These are phyloP conservation scores for Lacanobia wlatinum DNA, from an alignment of 2,888 invertebrate genomes.

Conservation along the genomic window DNA sequence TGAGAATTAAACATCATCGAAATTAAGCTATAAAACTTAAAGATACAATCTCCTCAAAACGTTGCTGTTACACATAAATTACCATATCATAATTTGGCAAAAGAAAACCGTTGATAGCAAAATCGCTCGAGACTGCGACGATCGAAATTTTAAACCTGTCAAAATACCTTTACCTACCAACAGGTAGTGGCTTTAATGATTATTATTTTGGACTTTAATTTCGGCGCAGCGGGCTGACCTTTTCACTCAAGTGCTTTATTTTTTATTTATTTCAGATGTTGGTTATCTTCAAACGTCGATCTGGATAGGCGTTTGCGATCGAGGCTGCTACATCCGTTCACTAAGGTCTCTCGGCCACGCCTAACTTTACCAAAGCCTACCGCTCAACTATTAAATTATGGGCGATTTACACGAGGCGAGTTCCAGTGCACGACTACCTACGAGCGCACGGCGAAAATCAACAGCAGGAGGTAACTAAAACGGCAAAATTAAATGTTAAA, in stretches of 20 bases:
- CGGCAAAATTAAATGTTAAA: no score
- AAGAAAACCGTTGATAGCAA: constrained; percentile 68
- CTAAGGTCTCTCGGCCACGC: constrained; percentile 86
- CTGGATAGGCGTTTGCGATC: constrained; percentile 79
- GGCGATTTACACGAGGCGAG: constrained; percentile 9
- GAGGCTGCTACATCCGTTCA: constrained; percentile 88
- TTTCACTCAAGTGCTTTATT: constrained; percentile 85
- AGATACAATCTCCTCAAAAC: constrained; percentile 77
- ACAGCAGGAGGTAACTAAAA: background rate
- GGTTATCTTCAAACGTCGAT: constrained; percentile 86
- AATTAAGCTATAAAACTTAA: constrained; percentile 85
- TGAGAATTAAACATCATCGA: constrained; percentile 60
- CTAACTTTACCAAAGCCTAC: constrained; percentile 82
- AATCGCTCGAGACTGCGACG: constrained; percentile 25
- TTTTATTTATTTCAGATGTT: constrained; percentile 81
- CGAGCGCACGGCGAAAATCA: background rate
- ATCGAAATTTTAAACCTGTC: constrained; percentile 80
- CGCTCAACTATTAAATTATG: constrained; percentile 69
- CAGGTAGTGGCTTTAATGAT: constrained; percentile 81
- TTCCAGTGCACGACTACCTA: background rate
- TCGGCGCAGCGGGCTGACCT: constrained; percentile 85
- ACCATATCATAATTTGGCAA: constrained; percentile 70
- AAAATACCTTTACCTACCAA: constrained; percentile 79
- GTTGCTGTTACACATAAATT: constrained; percentile 72
- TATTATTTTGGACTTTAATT: constrained; percentile 87